A percentile compares a stretch with the other conserved stretches of the same genome.
phyloP scores from a whole-genome alignment of 2,113 vertebrate genomes.

The Pluvianellus socialis region DNA sequence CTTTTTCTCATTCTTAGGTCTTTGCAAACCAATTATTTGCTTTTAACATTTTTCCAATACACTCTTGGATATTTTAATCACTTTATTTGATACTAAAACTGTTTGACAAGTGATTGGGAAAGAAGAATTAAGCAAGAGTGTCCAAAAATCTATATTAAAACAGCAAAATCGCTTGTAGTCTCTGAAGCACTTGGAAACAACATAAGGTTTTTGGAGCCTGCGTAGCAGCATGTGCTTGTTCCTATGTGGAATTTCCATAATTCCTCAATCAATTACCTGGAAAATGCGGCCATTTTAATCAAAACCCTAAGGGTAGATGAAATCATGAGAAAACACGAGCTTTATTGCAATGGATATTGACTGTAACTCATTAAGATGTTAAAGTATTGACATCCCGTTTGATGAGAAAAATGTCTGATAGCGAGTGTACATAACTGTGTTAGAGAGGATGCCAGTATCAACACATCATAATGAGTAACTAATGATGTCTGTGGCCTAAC shows the following conservation, averaged over 20 bases:
- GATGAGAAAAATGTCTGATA: slow-evolving; percentile 67
- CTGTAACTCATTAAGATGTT: slow-evolving; percentile 72
- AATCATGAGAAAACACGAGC: slow-evolving; percentile 56
- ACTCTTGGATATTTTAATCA: neutral
- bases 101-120: neutral
- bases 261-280: slow-evolving; percentile 59
- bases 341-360: slow-evolving; percentile 66
- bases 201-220: neutral
- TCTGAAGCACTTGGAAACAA: neutral
- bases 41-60: neutral
- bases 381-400: slow-evolving; percentile 58
- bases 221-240: neutral
- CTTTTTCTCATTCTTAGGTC: neutral
- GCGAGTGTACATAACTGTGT: slow-evolving; percentile 36
- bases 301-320: slow-evolving; percentile 67
- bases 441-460: slow-evolving; percentile 31
- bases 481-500: slow-evolving; percentile 62
- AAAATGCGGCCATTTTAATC: slow-evolving; percentile 51
- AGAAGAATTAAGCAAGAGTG: neutral
- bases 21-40: neutral
- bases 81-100: neutral
- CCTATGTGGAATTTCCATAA: slow-evolving; percentile 42
- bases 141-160: slow-evolving; percentile 23
- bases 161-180: neutral
- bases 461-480: slow-evolving; percentile 70